phyloP scores from a whole-genome alignment of 2,888 invertebrate genomes.

The Patella depressa region DNA sequence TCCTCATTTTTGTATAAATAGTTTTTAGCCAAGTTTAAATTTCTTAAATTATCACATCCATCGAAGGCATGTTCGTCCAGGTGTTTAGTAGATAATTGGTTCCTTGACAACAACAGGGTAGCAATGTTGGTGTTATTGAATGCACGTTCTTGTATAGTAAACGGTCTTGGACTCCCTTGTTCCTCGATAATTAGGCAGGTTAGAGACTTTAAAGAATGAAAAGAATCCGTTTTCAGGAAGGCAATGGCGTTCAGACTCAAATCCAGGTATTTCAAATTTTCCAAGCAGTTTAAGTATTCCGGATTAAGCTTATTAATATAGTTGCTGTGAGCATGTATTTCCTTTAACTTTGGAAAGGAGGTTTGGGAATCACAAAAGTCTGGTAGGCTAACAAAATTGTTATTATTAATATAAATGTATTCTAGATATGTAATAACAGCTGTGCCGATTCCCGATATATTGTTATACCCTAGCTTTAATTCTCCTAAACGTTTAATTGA shows the following conservation, averaged over 20 bases:
- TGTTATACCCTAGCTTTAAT: neutral
- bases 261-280: neutral
- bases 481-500: neutral
- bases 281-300: neutral
- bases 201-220: neutral
- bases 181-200: neutral
- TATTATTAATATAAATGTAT: too few species aligned
- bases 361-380: neutral
- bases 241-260: conserved; percentile 1
- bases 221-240: neutral
- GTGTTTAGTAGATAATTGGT: neutral
- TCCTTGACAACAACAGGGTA: neutral
- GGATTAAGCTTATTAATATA: neutral
- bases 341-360: neutral
- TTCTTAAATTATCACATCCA: neutral
- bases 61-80: neutral
- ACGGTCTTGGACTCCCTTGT: neutral
- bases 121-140: conserved; percentile 8
- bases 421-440: neutral
- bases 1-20: neutral
- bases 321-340: neutral
- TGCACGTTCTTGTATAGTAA: neutral
- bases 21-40: neutral
- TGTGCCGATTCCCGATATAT: neutral
- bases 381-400: neutral